Base-by-base conservation (phyloP, 2,888 invertebrate species). In the Philereme transversata region DNA sequence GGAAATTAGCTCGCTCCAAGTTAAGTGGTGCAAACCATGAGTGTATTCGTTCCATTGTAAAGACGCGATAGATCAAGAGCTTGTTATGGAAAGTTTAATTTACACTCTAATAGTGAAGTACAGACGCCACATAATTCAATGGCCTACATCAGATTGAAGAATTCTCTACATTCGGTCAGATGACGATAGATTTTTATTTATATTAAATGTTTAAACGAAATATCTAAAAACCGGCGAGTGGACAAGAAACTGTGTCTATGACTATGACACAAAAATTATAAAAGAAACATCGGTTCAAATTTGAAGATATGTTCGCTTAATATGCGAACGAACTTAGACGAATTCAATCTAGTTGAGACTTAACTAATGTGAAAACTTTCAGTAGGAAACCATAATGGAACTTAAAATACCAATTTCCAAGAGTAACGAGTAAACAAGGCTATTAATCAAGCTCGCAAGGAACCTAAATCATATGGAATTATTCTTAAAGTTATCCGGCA, bases 1-100 rank as follows among this genome's bases (percentile, higher is more conserved):
- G 68, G 66, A 64, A 64, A 63, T 58, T 57, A 66, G 54, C 61
- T 34, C 51, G 38, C 33, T 60, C 45, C 44, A 63, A 63, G 63
- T 57, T 50, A 63, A 59, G 53, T 63, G 52, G 59, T 56, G 38
- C 53, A 35, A 40, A 38, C 51, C 51, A 49, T 46, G n/a, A 57
- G 53, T 54, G 51, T 55, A 57, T 51, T 9, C 10, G 40, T 45
- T 58, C 22, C 40, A 53, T 57, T 53, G 59, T 56, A 40, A 52
- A 59, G 63, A 59, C 34, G 51, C 51, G 48, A 49, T 59, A 59
- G 58, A 55, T 51, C 36, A 59, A 49, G 52, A 56, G 45, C 44
- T 50, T 35, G 33, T 35, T 51, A 44, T 35, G 45, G 51, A 59
- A 59, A 52, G 51, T 62, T 51, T 46, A 45, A 44, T 45, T 48